These are phyloP conservation scores for Carposina sasakii DNA, from an alignment of 1,140 invertebrate genomes.

Conservation along the genomic window DNA sequence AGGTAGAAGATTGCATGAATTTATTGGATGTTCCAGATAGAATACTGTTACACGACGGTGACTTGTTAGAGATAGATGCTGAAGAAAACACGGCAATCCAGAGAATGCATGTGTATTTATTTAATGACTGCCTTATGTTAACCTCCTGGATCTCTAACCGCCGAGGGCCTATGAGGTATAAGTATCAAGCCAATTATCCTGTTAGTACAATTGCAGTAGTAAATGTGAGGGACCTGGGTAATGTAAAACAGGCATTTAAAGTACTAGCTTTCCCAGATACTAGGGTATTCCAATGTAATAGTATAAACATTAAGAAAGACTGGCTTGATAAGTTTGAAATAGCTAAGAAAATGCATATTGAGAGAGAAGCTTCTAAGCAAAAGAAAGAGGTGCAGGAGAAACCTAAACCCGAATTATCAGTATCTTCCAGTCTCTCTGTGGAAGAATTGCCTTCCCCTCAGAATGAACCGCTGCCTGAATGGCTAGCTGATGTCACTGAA, in stretches of 20 bases:
- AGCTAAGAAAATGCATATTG: slow-evolving; percentile 88
- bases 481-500: slow-evolving; percentile 93
- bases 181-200: slow-evolving; percentile 92
- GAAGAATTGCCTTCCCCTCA: slow-evolving; percentile 73
- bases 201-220: slow-evolving; percentile 94
- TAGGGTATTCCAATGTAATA: slow-evolving; percentile 93
- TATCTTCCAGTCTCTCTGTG: slow-evolving; percentile 62
- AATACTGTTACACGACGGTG: slow-evolving; percentile 89
- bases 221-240: slow-evolving; percentile 93
- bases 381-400: slow-evolving; percentile 66
- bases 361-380: slow-evolving; percentile 78
- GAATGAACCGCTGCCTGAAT: slow-evolving; percentile 82
- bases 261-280: slow-evolving; percentile 95
- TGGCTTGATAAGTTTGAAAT: slow-evolving; percentile 96
- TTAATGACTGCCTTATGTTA: slow-evolving; percentile 83
- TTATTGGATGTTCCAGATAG: slow-evolving; percentile 83
- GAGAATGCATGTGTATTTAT: slow-evolving; percentile 92
- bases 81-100: slow-evolving; percentile 90
- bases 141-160: slow-evolving; percentile 81
- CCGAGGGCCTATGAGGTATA: slow-evolving; percentile 87
- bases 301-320: slow-evolving; percentile 90
- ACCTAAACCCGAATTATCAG: slow-evolving; percentile 57
- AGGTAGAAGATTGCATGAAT: slow-evolving; percentile 91
- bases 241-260: slow-evolving; percentile 94
- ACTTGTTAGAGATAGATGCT: slow-evolving; percentile 90